phyloP scores from a whole-genome alignment of 2,113 vertebrate species.

The Ictalurus furcatus region DNA sequence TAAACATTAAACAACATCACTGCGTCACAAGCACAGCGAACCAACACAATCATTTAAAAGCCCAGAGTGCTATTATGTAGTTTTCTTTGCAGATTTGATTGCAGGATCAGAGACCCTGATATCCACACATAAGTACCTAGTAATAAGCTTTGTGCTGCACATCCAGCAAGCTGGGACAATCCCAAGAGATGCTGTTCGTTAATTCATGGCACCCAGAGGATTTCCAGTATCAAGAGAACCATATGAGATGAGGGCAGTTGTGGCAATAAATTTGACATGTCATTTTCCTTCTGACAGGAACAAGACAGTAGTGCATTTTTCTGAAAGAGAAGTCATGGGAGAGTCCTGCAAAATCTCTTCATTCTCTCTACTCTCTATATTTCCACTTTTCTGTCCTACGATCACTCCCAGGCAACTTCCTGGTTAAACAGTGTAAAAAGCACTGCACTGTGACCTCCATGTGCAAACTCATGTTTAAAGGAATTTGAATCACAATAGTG shows the following conservation, averaged over 20 bases:
- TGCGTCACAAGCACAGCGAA: neutral
- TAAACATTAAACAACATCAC: neutral
- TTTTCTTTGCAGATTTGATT: conserved; percentile 8
- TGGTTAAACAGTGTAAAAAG: conserved; percentile 24
- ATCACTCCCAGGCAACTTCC: neutral
- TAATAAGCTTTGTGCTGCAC: conserved; percentile 16
- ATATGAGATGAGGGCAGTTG: conserved; percentile 13
- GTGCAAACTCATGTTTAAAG: conserved; percentile 24
- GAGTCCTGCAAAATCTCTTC: neutral
- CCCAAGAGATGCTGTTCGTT: conserved; percentile 27
- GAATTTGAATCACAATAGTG: neutral
- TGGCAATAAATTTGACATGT: conserved; percentile 36
- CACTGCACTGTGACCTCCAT: neutral
- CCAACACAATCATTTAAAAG: neutral
- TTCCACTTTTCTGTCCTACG: neutral
- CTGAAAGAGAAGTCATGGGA: neutral
- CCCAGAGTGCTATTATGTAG: neutral
- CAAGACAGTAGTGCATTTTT: conserved; percentile 16
- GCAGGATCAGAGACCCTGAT: neutral
- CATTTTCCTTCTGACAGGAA: conserved; percentile 16
- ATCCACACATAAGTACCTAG: neutral
- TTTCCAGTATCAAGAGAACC: conserved; percentile 37
- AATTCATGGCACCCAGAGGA: conserved; percentile 39
- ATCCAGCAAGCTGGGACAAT: conserved; percentile 6
- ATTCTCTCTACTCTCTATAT: neutral